These are phyloP conservation scores for Sturnira hondurensis DNA, from an alignment of 2,113 vertebrate species.

Conservation along the genomic window DNA sequence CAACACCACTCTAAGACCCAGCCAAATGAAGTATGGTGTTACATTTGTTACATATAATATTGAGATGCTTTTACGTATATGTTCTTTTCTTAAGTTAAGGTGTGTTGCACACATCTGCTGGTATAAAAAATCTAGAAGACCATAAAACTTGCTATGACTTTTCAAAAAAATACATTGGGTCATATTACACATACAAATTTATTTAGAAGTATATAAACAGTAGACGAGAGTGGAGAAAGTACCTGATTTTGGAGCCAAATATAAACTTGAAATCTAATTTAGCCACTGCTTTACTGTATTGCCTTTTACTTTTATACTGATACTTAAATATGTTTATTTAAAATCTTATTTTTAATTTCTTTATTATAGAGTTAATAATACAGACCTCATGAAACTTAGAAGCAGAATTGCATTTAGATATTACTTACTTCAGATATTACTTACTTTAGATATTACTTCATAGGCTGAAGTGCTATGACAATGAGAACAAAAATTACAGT, in stretches of 20 bases:
- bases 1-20: neutral
- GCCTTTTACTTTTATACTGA: neutral
- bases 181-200: neutral
- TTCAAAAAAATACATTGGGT: neutral
- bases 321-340: neutral
- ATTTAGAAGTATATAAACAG: neutral
- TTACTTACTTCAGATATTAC: neutral
- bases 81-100: neutral
- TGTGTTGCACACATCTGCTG: neutral
- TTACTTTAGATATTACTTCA: neutral
- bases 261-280: neutral
- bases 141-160: neutral
- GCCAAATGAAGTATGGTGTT: neutral
- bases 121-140: conserved; percentile 1
- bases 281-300: neutral
- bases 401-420: neutral
- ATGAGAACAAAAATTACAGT: neutral
- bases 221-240: neutral
- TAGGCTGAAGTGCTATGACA: neutral
- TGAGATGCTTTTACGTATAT: neutral
- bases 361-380: neutral
- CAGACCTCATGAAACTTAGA: neutral
- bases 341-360: conserved; percentile 4
- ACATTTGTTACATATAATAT: neutral
- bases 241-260: neutral